These are phyloP conservation scores for Crotalus tigris DNA, from an alignment of 2,113 vertebrate genomes.

Conservation along the genomic window DNA sequence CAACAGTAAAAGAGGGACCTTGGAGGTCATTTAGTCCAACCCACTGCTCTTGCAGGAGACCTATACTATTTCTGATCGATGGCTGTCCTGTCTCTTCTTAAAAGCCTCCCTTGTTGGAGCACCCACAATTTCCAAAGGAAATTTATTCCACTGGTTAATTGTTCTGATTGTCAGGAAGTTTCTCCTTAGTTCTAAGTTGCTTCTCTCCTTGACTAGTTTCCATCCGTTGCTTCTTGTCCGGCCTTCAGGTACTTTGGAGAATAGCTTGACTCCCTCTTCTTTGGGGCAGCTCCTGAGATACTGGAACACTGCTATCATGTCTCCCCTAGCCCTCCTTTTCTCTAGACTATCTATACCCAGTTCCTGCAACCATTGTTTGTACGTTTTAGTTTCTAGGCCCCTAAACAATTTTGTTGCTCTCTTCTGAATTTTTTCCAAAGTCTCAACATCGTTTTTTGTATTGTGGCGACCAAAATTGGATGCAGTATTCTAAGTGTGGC, in stretches of 20 bases:
- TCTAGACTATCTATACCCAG: no score
- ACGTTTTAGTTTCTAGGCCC: no score
- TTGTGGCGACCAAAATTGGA: background rate
- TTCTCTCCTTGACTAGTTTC: background rate
- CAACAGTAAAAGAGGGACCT: background rate
- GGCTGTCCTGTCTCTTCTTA: no score
- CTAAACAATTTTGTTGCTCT: no score
- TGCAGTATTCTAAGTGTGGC: no score
- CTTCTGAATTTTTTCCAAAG: rapidly evolving
- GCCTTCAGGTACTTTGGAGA: background rate
- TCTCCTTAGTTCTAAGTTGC: background rate
- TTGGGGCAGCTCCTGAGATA: background rate
- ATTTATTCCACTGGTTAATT: background rate
- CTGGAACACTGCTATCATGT: background rate
- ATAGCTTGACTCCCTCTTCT: background rate
- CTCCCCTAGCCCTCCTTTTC: no score
- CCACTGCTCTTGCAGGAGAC: no score
- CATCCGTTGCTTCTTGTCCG: background rate
- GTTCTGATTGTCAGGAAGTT: background rate
- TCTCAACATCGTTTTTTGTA: background rate
- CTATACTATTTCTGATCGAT: no score
- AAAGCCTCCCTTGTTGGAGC: no score
- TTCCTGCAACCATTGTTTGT: no score
- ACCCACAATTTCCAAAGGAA: background rate
- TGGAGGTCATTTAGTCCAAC: no score